A percentile compares a stretch with the other conserved stretches of the same genome.
phyloP scores from a whole-genome alignment of 2,113 vertebrate species.

The Oncorhynchus masou region DNA sequence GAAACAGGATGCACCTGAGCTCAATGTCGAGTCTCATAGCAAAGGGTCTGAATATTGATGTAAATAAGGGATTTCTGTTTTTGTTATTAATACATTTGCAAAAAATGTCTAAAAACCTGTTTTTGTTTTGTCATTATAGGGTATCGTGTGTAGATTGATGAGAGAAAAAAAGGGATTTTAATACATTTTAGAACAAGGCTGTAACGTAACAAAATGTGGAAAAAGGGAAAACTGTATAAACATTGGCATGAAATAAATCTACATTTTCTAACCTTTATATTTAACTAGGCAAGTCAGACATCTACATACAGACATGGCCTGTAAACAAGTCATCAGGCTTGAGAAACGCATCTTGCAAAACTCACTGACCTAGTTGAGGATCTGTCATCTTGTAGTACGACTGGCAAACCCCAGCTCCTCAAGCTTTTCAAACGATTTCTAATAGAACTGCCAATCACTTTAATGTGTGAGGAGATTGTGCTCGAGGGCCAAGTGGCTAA shows the following conservation, averaged over 20 bases:
- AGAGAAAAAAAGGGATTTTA: too few relatives aligned
- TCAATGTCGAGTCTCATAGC: too few relatives aligned
- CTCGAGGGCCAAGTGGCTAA: slow-evolving; percentile 36
- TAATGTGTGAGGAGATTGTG: slow-evolving; percentile 51
- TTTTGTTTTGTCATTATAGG: too few relatives aligned
- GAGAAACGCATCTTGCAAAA: slow-evolving; percentile 21
- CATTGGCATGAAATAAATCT: slow-evolving; percentile 44
- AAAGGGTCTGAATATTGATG: too few relatives aligned
- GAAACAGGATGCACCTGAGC: too few relatives aligned
- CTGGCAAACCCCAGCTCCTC: slow-evolving; percentile 33
- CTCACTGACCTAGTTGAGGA: slow-evolving; percentile 48
- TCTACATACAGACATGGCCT: slow-evolving; percentile 24
- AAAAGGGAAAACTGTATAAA: neutral
- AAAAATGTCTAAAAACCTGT: too few relatives aligned
- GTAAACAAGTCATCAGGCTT: slow-evolving; percentile 27
- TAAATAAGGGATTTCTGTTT: too few relatives aligned
- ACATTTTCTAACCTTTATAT: neutral
- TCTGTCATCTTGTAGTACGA: slow-evolving; percentile 25
- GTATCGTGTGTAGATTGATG: too few relatives aligned
- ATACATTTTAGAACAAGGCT: too few relatives aligned
- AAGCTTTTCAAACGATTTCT: slow-evolving; percentile 28
- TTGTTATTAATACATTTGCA: too few relatives aligned
- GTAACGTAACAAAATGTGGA: too few relatives aligned
- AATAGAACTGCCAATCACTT: slow-evolving; percentile 56
- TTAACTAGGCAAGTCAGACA: too few relatives aligned